Evolutionary conservation across 2,888 invertebrate species (phyloP).

Genomic region (Rhabditoides inermis): DNA sequence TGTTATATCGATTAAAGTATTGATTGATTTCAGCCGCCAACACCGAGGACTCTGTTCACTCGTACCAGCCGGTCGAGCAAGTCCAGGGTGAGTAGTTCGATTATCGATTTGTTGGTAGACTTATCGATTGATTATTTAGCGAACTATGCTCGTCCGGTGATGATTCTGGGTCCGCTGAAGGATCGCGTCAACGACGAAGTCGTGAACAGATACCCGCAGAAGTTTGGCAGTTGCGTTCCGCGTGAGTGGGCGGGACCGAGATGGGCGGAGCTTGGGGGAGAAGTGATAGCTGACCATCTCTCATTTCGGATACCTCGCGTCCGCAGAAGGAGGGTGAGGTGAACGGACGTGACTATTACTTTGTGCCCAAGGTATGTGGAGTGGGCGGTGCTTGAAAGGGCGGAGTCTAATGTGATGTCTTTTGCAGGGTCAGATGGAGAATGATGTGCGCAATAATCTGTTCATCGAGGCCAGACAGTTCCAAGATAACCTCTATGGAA

Average conservation of each 20-base stretch:
- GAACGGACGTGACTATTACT: slow-evolving; percentile 96
- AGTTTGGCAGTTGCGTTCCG: slow-evolving; percentile 98
- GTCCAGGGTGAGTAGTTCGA: slow-evolving; percentile 60
- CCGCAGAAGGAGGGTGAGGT: slow-evolving; percentile 91
- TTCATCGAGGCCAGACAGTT: slow-evolving; percentile 99
- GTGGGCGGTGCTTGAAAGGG: no score
- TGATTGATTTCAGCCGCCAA: slow-evolving; percentile 8
- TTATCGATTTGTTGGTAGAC: background rate
- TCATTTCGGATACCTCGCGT: slow-evolving; percentile 78
- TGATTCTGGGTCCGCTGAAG: slow-evolving; percentile 93
- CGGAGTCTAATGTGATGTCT: no score
- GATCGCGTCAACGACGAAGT: slow-evolving; percentile 98
- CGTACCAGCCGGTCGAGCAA: slow-evolving; percentile 94
- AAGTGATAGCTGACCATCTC: background rate
- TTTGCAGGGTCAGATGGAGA: slow-evolving; percentile 47
- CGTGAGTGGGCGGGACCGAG: no score
- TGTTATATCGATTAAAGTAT: background rate
- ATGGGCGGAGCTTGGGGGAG: no score
- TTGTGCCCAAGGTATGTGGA: slow-evolving; percentile 64
- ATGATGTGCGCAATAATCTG: slow-evolving; percentile 73
- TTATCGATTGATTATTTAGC: slow-evolving; percentile 53
- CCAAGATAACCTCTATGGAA: slow-evolving; percentile 98
- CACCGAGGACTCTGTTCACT: slow-evolving; percentile 57
- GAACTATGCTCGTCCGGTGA: slow-evolving; percentile 90
- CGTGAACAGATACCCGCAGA: slow-evolving; percentile 94